Evolutionary conservation across 2,113 vertebrate species (phyloP), one percentile per base, ranked within the genome.

Genomic region (Grammomys surdaster): DNA sequence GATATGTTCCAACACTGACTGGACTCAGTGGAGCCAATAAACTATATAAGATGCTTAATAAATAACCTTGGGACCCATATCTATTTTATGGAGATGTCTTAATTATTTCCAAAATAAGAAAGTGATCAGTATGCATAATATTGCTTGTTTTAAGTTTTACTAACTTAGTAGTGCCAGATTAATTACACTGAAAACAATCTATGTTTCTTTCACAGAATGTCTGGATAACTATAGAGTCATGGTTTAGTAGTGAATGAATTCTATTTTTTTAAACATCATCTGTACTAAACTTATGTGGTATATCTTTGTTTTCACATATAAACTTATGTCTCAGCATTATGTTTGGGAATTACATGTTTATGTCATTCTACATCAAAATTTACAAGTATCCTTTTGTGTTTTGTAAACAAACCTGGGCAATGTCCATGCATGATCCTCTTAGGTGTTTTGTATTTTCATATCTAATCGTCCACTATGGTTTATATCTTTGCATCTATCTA

Each of bases 231-330:
- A 0, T 51, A 76, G 7, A 95, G 17, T 40, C 16, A 92, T 16
- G 90, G 40, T 81, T 86, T 69, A 90, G 86, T 85, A 2, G 9
- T 58, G n/a, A 92, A 92, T 85, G 20, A 33, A 95, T 56, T 88
- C 28, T 60, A 46, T 60, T 56, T 85, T 89, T 58, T 22, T 60
- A 89, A 92, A 1, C 13, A 75, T 84, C 72, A 46, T 75, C 19
- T 91, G 13, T 5, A 75, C 19, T 84, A 17, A 73, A 92, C 65
- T 93, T 56, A 70, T 9, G 26, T 20, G 5, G 28, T 28, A 6
- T 81, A 56, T 85, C 20, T 43, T 88, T 85, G 70, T 43, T 5
- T 77, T 81, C 43, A 85, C 28, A 81, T 46, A 93, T 58, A 96
- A 89, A n/a, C 36, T 8, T 67, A 24, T 63, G 19, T 94, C 43